Evolutionary conservation across 2,888 invertebrate species (phyloP).

Genomic region (Nomada ruficornis): DNA sequence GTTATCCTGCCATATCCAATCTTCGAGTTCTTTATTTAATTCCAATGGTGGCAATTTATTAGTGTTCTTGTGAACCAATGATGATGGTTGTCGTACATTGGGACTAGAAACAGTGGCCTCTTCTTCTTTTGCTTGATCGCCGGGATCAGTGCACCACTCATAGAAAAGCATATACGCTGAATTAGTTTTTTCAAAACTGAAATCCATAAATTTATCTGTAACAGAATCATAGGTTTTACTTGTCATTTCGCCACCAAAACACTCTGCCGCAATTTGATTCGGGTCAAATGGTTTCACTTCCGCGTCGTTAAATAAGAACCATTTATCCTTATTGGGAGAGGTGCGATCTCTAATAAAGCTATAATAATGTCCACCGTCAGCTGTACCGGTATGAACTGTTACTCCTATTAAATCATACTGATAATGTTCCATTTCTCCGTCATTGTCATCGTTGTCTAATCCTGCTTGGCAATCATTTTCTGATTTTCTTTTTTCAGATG

Average conservation of each 20-base stretch:
- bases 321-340: slow-evolving; percentile 91
- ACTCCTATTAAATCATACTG: slow-evolving; percentile 96
- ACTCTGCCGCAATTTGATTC: slow-evolving; percentile 96
- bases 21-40: slow-evolving; percentile 92
- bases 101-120: slow-evolving; percentile 80
- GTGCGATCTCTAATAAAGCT: slow-evolving; percentile 96
- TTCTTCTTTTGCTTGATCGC: slow-evolving; percentile 79
- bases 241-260: slow-evolving; percentile 99
- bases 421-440: slow-evolving; percentile 89
- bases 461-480: slow-evolving; percentile 67
- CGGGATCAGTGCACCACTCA: slow-evolving; percentile 89
- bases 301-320: slow-evolving; percentile 96
- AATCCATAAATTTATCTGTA: slow-evolving; percentile 98
- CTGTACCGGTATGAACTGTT: slow-evolving; percentile 99
- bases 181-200: slow-evolving; percentile 98
- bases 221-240: slow-evolving; percentile 98
- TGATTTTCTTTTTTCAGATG: slow-evolving; percentile 62
- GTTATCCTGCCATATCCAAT: slow-evolving; percentile 99
- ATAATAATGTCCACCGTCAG: slow-evolving; percentile 98
- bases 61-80: slow-evolving; percentile 63
- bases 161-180: slow-evolving; percentile 99
- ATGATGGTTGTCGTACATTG: slow-evolving; percentile 68
- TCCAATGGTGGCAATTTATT: slow-evolving; percentile 84
- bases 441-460: slow-evolving; percentile 81
- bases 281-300: slow-evolving; percentile 98